Evolutionary conservation across 1,140 invertebrate species (phyloP), one percentile per base, ranked within the genome.

Genomic region (Pararge aegeria): DNA sequence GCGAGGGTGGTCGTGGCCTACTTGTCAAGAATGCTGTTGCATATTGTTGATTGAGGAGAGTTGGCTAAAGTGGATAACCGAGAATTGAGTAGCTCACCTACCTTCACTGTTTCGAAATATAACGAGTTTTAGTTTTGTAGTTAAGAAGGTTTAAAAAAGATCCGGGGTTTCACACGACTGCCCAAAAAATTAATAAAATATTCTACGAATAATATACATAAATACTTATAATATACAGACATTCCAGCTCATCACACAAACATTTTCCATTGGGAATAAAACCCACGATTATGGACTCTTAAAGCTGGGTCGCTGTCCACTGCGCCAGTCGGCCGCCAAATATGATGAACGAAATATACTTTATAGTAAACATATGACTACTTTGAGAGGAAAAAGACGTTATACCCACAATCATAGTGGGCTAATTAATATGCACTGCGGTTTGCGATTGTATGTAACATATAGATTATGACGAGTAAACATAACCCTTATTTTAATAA

Each of bases 401-500:
- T 20, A 44, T 16, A 57, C 27, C 29, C 19, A 34, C 24, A 44
- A 44, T 60, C 44, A 42, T 55, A 46, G 37, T 58, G 55, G 42
- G 52, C 64, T 30, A 66, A 66, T 66, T 62, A 55, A 34, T 30
- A 42, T n/a, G 51, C 24, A 46, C 61, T 66, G 64, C 58, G 64
- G 64, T 66, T 66, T 40, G 46, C 49, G 21, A 37, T 61, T 61
- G 58, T 66, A 56, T 53, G 63, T 58, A 48, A 59, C 55, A 48
- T 13, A 53, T 70, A 63, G 62, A 70, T 67, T 65, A 68, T 37
- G 5, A 51, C 42, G 20, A 15, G 55, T 62, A 64, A 59, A 73
- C 60, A 64, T 60, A 50, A 54, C 54, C 63, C 58, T 54, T 66
- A 42, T 46, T 46, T 21, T 20, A 21, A 5, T 46, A 46, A 46